phyloP scores from a whole-genome alignment of 2,797 vertebrate species.

The Coregonus sp. region DNA sequence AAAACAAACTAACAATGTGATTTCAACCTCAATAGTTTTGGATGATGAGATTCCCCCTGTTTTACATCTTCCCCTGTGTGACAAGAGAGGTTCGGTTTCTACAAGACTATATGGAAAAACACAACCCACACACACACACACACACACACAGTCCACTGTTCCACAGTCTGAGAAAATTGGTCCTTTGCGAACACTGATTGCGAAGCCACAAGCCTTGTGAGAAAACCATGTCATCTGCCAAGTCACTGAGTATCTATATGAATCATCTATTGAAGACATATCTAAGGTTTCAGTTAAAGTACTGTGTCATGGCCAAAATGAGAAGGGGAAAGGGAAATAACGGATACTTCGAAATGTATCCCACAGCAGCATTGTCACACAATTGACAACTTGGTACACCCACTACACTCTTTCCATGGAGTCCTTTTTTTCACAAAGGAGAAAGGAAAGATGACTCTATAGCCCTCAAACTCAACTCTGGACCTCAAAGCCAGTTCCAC shows the following conservation, averaged over 20 bases:
- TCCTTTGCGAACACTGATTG: conserved; percentile 41
- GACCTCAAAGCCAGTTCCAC: too few relatives aligned
- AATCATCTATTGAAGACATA: conserved; percentile 50
- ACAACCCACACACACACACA: background rate
- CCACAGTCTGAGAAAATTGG: conserved; percentile 29
- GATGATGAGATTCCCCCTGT: background rate
- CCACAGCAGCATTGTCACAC: background rate
- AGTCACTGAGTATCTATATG: conserved; percentile 47
- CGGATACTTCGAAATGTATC: conserved; percentile 2
- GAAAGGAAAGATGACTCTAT: background rate
- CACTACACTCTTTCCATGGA: background rate
- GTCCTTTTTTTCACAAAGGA: conserved; percentile 2
- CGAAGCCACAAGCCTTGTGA: conserved; percentile 60
- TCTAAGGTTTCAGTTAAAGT: conserved; percentile 47
- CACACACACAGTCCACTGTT: conserved; percentile 24
- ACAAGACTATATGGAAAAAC: conserved; percentile 20
- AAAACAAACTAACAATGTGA: background rate
- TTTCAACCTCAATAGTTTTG: background rate
- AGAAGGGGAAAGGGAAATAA: conserved; percentile 13
- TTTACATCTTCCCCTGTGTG: background rate
- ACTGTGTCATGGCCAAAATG: conserved; percentile 36
- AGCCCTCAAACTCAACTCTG: background rate
- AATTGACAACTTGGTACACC: background rate
- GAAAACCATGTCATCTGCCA: conserved; percentile 50
- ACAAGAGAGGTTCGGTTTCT: background rate